Percentiles rank a stretch among this genome's conserved stretches.
Conservation (phyloP, 2,113 vertebrate species). For the Pristiophorus japonicus region DNA sequence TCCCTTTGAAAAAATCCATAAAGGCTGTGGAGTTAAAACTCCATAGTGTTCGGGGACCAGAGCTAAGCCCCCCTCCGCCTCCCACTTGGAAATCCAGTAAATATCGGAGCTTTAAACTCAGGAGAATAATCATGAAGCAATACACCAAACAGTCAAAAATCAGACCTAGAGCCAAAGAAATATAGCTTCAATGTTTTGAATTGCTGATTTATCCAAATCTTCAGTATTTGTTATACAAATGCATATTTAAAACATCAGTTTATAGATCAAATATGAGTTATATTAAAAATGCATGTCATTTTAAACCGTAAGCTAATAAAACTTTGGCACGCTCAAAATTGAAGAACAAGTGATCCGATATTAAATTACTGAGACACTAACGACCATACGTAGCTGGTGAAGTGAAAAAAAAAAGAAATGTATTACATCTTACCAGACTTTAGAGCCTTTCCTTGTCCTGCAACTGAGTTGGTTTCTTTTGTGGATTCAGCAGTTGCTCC, state of each 20-base stretch:
- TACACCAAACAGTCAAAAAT: not conserved
- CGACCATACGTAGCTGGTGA: too few relatives aligned
- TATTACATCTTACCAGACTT: not conserved
- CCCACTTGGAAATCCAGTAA: not conserved
- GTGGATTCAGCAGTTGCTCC: too few relatives aligned
- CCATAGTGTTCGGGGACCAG: not conserved
- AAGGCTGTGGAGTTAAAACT: not conserved
- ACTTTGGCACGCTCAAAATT: not conserved
- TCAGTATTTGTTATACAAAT: not conserved
- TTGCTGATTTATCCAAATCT: not conserved
- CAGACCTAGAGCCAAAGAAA: not conserved
- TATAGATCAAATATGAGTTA: not conserved
- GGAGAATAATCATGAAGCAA: not conserved
- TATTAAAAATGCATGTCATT: not conserved
- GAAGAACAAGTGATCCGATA: not conserved
- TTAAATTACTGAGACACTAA: not conserved
- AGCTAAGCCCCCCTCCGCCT: not conserved
- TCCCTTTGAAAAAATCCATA: too few relatives aligned
- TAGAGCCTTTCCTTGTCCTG: fast-evolving
- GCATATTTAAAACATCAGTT: not conserved
- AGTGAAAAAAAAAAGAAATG: not conserved
- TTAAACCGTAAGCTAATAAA: not conserved
- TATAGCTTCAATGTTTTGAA: not conserved
- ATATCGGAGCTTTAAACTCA: not conserved
- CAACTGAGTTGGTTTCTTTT: not conserved